phyloP scores from a whole-genome alignment of 2,797 vertebrate genomes.

The Botia almorhae region DNA sequence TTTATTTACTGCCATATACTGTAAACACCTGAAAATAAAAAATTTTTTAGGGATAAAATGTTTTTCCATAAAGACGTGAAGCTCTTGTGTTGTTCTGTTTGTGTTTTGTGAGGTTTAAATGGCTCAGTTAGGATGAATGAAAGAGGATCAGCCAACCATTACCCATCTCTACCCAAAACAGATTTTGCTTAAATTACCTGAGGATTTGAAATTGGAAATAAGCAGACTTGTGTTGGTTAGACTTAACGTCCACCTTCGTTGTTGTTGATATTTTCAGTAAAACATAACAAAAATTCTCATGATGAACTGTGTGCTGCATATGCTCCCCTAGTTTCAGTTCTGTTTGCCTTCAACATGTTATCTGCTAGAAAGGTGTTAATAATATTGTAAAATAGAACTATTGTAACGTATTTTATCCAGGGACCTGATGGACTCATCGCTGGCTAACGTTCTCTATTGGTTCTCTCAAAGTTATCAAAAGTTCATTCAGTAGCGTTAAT shows the following conservation, averaged over 20 bases:
- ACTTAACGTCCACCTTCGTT: conserved; percentile 2
- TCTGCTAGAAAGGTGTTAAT: too few species aligned
- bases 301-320: conserved; percentile 6
- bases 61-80: conserved; percentile 14
- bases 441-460: too few species aligned
- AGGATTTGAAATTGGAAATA: conserved; percentile 33
- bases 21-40: background rate
- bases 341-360: background rate
- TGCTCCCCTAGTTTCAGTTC: background rate
- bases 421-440: too few species aligned
- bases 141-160: conserved; percentile 34
- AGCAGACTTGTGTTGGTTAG: conserved; percentile 22
- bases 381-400: too few species aligned
- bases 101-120: conserved; percentile 41
- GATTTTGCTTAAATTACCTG: conserved; percentile 51
- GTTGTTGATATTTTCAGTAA: conserved; percentile 26
- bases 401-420: background rate
- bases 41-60: background rate
- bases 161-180: conserved; percentile 43
- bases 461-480: too few species aligned
- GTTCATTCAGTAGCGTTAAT: too few species aligned
- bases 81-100: conserved; percentile 27
- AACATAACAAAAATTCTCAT: conserved; percentile 19
- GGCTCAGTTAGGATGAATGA: conserved; percentile 40
- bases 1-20: background rate